Evolutionary conservation across 2,888 invertebrate species (phyloP).

Genomic region (Ichneumon xanthorius): DNA sequence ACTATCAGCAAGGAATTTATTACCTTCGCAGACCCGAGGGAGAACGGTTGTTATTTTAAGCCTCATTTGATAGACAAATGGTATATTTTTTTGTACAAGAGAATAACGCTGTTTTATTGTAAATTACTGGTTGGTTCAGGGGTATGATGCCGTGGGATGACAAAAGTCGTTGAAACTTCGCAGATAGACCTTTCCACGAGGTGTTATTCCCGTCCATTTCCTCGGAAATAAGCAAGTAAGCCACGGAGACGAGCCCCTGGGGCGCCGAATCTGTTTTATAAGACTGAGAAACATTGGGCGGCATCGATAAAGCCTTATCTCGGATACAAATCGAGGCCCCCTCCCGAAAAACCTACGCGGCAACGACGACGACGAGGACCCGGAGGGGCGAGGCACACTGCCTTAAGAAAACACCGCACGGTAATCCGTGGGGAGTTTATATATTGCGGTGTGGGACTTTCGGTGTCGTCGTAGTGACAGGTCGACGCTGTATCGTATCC

Average conservation of each 20-base stretch:
- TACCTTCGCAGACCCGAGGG: neutral
- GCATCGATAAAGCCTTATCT: conserved; percentile 84
- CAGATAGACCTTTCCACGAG: conserved; percentile 30
- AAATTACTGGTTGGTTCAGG: neutral
- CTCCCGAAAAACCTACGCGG: conserved; percentile 46
- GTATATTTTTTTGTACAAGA: neutral
- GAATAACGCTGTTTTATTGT: conserved; percentile 14
- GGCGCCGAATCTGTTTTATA: conserved; percentile 78
- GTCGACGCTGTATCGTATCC: conserved; percentile 72
- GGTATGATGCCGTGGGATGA: neutral
- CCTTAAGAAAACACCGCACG: conserved; percentile 78
- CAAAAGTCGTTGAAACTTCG: conserved; percentile 42
- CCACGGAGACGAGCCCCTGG: conserved; percentile 69
- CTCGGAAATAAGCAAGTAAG: conserved; percentile 70
- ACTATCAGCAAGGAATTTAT: neutral
- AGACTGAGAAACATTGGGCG: conserved; percentile 81
- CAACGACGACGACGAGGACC: conserved; percentile 26
- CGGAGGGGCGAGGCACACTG: conserved; percentile 68
- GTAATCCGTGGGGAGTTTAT: conserved; percentile 77
- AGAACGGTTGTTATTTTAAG: neutral
- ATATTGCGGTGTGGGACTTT: conserved; percentile 44
- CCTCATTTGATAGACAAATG: conserved; percentile 11
- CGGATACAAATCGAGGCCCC: conserved; percentile 77
- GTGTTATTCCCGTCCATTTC: conserved; percentile 61
- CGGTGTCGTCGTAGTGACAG: conserved; percentile 73